Base-by-base conservation (phyloP, 2,888 invertebrate species). In the Hydraecia micacea region DNA sequence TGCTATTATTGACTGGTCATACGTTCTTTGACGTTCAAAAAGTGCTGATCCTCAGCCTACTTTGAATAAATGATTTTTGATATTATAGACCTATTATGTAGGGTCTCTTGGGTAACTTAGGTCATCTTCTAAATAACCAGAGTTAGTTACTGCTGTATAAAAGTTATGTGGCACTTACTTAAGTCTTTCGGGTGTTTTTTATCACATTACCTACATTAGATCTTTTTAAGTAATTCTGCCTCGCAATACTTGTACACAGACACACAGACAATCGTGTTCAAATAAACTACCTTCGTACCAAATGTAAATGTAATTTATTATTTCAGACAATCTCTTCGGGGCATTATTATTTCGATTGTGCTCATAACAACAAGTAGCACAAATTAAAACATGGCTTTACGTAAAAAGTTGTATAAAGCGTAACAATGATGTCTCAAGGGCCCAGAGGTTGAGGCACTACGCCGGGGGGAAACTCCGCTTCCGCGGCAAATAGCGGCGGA, bases 291-390 rank as follows among this genome's bases (percentile, higher is more conserved):
- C 32, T 36, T 46, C 42, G 28, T 28, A 49, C 32, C 25, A 79
- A 68, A 80, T 70, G 32, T 66, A 70, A 79, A 66, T 32, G 58
- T 42, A 36, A 76, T 76, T 70, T 80, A 71, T 76, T 75, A 75
- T 68, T 70, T 66, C 25, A 70, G 42, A 28, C 36, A 70, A 76
- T 66, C 66, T 70, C 80, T 80, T 66, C 70, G 8, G 76, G 60
- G 66, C 75, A 65, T 68, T 66, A 76, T 60, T 80, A 75, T 66
- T 80, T 80, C 25, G 36, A 80, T 80, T 80, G 42, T 46, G 66
- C 36, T 80, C 69, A 8, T 75, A 52, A 52, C 36, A 79, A 74
- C 74, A 68, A 63, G 74, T 21, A 66, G 36, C 58, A 28, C 60
- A 70, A 70, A 80, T 66, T 60, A 66, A 52, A 80, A 75, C 65